Conservation (phyloP, 2,113 vertebrate species). For the Poeciliopsis occidentalis region DNA sequence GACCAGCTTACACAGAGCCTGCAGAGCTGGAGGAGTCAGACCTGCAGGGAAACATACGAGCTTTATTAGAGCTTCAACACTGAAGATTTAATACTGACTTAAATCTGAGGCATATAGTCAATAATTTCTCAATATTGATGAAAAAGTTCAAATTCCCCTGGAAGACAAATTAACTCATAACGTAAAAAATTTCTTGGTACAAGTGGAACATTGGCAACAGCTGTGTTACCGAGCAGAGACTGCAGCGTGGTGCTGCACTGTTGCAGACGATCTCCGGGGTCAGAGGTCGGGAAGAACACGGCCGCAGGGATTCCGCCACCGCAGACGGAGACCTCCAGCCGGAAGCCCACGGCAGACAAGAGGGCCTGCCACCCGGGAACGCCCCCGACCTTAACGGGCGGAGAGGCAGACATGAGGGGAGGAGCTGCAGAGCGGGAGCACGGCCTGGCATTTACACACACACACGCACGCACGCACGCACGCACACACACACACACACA, state of each 20-base stretch:
- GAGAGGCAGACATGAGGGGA: background rate
- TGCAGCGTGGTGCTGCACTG: slow-evolving; percentile 94
- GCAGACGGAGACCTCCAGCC: slow-evolving; percentile 85
- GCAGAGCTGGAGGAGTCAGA: slow-evolving; percentile 90
- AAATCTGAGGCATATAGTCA: no score
- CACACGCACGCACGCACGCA: background rate
- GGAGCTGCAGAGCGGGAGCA: slow-evolving; percentile 8
- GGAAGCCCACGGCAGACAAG: slow-evolving; percentile 91
- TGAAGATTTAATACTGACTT: no score
- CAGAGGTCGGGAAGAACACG: slow-evolving; percentile 92
- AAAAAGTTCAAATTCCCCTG: background rate
- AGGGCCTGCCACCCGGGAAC: slow-evolving; percentile 95
- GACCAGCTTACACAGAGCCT: slow-evolving; percentile 95
- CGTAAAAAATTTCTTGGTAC: no score
- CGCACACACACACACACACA: slow-evolving; percentile 58
- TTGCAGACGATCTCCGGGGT: slow-evolving; percentile 91
- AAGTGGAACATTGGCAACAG: background rate
- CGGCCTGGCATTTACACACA: slow-evolving; percentile 40
- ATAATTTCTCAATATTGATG: no score
- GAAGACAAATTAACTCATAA: no score
- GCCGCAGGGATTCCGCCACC: slow-evolving; percentile 88
- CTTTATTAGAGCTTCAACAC: background rate
- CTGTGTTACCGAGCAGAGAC: slow-evolving; percentile 87
- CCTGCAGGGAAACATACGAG: slow-evolving; percentile 74
- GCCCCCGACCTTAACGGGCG: slow-evolving; percentile 74